Evolutionary conservation across 2,113 vertebrate genomes (phyloP), one percentile per base, ranked within the genome.

Genomic region (Cynopterus brachyotis): DNA sequence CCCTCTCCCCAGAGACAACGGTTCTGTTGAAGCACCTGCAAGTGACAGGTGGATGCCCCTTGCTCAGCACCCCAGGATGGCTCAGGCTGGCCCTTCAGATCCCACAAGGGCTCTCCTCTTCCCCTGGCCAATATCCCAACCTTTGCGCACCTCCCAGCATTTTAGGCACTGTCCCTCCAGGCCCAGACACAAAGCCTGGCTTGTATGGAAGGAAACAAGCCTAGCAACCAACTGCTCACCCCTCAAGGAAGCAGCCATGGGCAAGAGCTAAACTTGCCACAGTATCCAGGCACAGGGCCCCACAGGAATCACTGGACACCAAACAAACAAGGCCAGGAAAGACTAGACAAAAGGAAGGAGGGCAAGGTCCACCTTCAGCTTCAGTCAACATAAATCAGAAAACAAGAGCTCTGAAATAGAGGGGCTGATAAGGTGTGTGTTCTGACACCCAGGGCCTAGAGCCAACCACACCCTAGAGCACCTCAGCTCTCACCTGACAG

Each of bases 31-130:
- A 40, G 55, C 4, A 6, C 50, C 35, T 30, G 30, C 45, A 35
- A 10, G 57, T 32, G n/a, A 28, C 60, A 64, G 26, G 42, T n/a
- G 10, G 16, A 37, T 8, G 30, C 12, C 47, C 42, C 32, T 28
- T 4, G 26, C 10, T n/a, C 50, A 2, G 12, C 37, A 66, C 9
- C 50, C n/a, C 30, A n/a, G 73, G 64, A 42, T 7, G 57, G 64
- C 32, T 40, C n/a, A 8, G 30, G 24, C 5, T 13, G 1, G 53
- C 53, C 53, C 40, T 85, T 19, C 22, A 9, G 69, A 16, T 11
- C 12, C 45, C 28, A 32, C 35, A 3, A 1, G 1, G 53, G 8
- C 35, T 4, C 6, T 4, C 73, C 50, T 35, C 3, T 1, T 20
- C 53, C 40, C 26, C 28, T 16, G 19, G 59, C 66, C 11, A 12